These are phyloP conservation scores for Oncopeltus fasciatus DNA, from an alignment of 1,140 invertebrate genomes.

Conservation along the genomic window DNA sequence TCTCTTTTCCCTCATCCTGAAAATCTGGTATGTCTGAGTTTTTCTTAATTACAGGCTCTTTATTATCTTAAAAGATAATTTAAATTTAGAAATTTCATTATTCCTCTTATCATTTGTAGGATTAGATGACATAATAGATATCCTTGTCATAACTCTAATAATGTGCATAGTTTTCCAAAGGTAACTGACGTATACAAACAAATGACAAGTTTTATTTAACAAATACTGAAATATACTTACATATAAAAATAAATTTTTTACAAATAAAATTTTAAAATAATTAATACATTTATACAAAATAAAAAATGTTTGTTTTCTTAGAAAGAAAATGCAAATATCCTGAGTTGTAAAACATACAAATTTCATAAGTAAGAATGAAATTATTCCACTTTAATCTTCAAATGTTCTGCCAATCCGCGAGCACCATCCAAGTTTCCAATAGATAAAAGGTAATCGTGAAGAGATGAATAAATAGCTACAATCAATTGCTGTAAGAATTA, in stretches of 20 bases:
- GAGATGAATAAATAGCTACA: conserved; percentile 16
- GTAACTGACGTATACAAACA: too few species aligned
- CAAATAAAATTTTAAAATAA: not conserved
- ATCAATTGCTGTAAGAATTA: conserved; percentile 12
- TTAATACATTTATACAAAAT: not conserved
- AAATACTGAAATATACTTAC: too few species aligned
- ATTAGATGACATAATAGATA: too few species aligned
- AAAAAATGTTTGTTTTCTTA: not conserved
- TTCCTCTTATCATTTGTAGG: too few species aligned
- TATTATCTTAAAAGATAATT: too few species aligned
- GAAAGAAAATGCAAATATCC: not conserved
- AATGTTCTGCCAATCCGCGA: not conserved
- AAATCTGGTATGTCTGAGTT: too few species aligned
- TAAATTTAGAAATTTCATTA: too few species aligned
- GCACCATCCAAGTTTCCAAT: conserved; percentile 24
- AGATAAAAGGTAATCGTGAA: conserved; percentile 11
- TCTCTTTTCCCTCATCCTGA: too few species aligned
- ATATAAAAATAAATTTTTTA: not conserved
- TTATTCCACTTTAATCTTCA: conserved; percentile 10
- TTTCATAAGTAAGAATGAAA: not conserved
- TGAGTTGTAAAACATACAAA: not conserved
- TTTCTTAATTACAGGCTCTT: too few species aligned
- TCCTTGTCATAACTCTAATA: too few species aligned
- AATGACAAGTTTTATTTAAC: too few species aligned
- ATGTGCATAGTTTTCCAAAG: too few species aligned